phyloP scores from a whole-genome alignment of 2,888 invertebrate genomes.

The Pterostichus madidus region DNA sequence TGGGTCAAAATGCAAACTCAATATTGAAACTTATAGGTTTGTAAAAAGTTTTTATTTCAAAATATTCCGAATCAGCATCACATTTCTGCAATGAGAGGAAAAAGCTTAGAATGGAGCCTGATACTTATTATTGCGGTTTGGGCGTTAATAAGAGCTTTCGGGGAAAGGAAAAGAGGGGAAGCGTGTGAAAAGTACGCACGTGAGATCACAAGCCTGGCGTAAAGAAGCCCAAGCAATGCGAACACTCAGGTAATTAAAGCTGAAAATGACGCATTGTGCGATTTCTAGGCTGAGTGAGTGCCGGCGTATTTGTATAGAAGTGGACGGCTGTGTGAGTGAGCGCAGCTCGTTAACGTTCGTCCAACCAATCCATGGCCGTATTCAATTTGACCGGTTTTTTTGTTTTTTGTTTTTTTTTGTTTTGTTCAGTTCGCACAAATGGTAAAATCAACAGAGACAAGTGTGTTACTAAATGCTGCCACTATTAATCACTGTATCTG shows the following conservation, averaged over 20 bases:
- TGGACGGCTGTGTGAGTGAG: constrained; percentile 38
- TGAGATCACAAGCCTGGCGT: constrained; percentile 48
- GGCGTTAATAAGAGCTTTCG: neutral
- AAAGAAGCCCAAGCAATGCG: constrained; percentile 48
- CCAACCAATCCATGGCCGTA: constrained; percentile 61
- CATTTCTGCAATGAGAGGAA: no score
- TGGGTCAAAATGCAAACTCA: no score
- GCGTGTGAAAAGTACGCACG: constrained; percentile 41
- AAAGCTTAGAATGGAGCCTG: no score
- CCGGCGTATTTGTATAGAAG: constrained; percentile 46
- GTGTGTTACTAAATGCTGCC: constrained; percentile 61
- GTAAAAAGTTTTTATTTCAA: no score
- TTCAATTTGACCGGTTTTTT: constrained; percentile 63
- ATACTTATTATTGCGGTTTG: neutral
- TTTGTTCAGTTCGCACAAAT: constrained; percentile 59
- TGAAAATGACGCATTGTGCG: constrained; percentile 65
- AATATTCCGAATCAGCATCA: no score
- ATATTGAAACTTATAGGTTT: no score
- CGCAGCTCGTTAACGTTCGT: constrained; percentile 57
- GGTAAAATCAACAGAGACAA: constrained; percentile 63
- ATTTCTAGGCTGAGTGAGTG: constrained; percentile 47
- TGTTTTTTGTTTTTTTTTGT: constrained; percentile 54
- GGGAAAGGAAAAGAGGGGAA: neutral
- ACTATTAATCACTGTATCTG: constrained; percentile 60
- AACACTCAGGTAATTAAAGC: constrained; percentile 65